Evolutionary conservation across 2,797 vertebrate species (phyloP).

Genomic region (Chrysocyon brachyurus): DNA sequence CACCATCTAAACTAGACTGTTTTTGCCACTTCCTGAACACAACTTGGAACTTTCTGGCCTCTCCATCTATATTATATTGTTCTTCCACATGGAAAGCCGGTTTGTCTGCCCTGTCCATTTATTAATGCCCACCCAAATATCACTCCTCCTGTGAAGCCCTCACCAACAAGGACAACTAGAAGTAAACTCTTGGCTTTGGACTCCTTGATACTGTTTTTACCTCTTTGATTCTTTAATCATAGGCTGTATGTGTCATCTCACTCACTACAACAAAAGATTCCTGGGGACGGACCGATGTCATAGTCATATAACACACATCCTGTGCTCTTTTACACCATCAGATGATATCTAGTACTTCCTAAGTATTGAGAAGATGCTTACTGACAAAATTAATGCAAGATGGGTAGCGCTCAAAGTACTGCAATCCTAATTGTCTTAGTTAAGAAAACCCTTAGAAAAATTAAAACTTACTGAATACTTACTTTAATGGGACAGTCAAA

Average conservation of each 20-base stretch:
- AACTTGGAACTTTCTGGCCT: slow-evolving; percentile 32
- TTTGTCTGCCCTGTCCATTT: neutral
- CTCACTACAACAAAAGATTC: neutral
- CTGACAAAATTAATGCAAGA: neutral
- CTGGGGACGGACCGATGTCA: neutral
- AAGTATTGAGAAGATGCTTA: neutral
- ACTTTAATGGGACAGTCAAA: slow-evolving; percentile 99
- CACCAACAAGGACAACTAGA: neutral
- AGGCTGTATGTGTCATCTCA: neutral
- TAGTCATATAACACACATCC: neutral
- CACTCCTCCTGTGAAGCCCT: neutral
- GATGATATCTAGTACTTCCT: neutral
- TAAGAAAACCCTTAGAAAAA: slow-evolving; percentile 73
- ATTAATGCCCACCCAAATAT: slow-evolving; percentile 11
- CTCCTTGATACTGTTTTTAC: neutral
- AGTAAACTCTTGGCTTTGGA: neutral
- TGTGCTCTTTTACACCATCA: too few species aligned
- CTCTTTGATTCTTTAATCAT: neutral
- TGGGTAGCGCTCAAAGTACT: neutral
- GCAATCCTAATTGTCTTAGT: neutral
- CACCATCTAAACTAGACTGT: slow-evolving; percentile 9
- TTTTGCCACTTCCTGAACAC: slow-evolving; percentile 51
- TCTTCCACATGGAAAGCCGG: slow-evolving; percentile 6
- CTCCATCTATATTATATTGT: neutral
- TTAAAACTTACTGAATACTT: slow-evolving; percentile 86